A percentile compares a stretch with the other conserved stretches of the same genome.
Conservation (phyloP, 2,113 vertebrate species). For the Gavia stellata region DNA sequence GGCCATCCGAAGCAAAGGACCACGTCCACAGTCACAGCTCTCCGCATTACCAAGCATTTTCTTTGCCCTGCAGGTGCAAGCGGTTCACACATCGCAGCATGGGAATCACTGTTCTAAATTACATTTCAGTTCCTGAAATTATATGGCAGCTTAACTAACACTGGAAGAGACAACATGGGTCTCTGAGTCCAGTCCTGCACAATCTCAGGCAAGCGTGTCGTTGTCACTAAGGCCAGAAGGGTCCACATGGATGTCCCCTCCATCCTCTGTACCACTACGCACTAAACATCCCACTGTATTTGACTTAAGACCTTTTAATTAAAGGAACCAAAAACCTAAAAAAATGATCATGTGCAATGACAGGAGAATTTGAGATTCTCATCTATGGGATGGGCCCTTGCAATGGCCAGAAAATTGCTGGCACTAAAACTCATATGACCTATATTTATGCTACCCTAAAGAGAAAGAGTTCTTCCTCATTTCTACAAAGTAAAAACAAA, state of each 20-base stretch:
- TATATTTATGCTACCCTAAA: neutral
- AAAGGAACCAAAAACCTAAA: neutral
- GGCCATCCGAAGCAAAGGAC: neutral
- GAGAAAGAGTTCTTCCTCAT: neutral
- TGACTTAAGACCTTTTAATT: neutral
- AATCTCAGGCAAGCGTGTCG: neutral
- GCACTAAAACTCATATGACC: neutral
- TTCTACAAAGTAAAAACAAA: neutral
- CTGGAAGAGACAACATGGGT: neutral
- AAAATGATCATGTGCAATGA: neutral
- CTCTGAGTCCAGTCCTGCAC: neutral
- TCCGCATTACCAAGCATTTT: rapidly evolving
- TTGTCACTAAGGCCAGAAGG: neutral
- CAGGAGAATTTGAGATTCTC: neutral
- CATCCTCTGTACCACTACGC: neutral
- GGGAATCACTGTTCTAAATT: neutral
- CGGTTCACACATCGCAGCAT: neutral
- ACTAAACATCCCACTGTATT: neutral
- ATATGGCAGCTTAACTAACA: neutral
- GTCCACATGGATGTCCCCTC: neutral
- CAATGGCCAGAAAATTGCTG: neutral
- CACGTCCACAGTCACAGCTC: neutral
- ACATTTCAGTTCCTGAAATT: neutral
- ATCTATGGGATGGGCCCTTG: neutral
- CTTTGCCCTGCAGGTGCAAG: neutral